A percentile compares a stretch with the other conserved stretches of the same genome.
Evolutionary conservation across 2,113 vertebrate genomes (phyloP).

Genomic region (Aythya baeri): DNA sequence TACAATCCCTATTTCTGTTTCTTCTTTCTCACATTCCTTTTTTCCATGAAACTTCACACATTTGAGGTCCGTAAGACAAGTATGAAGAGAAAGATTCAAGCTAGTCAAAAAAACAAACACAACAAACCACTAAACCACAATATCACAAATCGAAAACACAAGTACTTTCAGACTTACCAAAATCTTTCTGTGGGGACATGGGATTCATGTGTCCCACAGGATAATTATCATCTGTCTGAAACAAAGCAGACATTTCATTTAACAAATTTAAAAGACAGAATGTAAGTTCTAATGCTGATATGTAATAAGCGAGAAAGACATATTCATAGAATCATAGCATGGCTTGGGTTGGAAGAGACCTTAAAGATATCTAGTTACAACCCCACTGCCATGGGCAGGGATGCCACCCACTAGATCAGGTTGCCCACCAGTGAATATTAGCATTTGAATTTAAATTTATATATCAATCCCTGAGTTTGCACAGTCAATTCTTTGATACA

Average conservation of each 20-base stretch:
- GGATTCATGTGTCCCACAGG: slow-evolving; percentile 63
- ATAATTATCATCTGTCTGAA: slow-evolving; percentile 71
- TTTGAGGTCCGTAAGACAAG: neutral
- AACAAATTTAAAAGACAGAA: slow-evolving; percentile 26
- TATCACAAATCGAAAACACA: neutral
- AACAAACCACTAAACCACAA: neutral
- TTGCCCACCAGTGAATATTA: neutral
- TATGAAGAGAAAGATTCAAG: neutral
- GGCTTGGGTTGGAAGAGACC: too few relatives aligned
- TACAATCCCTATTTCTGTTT: neutral
- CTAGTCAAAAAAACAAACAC: neutral
- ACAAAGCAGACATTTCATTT: slow-evolving; percentile 48
- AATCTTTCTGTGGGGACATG: slow-evolving; percentile 71
- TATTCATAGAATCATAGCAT: too few relatives aligned
- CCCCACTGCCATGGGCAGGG: too few relatives aligned
- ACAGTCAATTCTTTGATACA: neutral
- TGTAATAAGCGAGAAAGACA: neutral
- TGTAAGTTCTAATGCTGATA: neutral
- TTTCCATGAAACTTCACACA: neutral
- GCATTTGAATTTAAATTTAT: neutral
- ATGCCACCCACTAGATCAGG: too few relatives aligned
- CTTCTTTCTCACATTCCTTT: neutral
- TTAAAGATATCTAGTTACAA: too few relatives aligned
- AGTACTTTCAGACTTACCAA: slow-evolving; percentile 72
- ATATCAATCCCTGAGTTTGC: neutral